Percentiles rank a stretch among this genome's conserved stretches.
These are phyloP conservation scores for Zonitis immaculata DNA, from an alignment of 2,888 invertebrate genomes.

Conservation along the genomic window DNA sequence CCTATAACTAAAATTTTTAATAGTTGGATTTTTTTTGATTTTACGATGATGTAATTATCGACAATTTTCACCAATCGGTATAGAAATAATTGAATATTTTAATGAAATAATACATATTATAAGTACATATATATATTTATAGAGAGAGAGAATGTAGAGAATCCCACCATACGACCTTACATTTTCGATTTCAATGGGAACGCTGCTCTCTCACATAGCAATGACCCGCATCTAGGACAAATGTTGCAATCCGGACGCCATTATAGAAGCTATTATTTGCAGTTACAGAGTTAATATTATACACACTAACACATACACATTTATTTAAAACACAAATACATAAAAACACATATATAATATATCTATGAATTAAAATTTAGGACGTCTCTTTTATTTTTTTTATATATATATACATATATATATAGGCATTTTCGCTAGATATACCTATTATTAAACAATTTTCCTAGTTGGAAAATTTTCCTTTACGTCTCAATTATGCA, in stretches of 20 bases:
- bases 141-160: constrained; percentile 30
- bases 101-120: too few relatives aligned
- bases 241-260: constrained; percentile 45
- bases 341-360: neutral
- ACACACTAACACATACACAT: constrained; percentile 6
- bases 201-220: constrained; percentile 48
- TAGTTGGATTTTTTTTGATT: too few relatives aligned
- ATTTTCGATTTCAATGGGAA: constrained; percentile 48
- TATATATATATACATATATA: too few relatives aligned
- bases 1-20: too few relatives aligned
- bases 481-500: neutral
- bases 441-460: too few relatives aligned
- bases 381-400: constrained; percentile 15
- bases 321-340: neutral
- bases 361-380: constrained; percentile 22
- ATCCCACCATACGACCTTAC: constrained; percentile 45
- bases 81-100: too few relatives aligned
- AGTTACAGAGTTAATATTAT: constrained; percentile 34
- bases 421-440: too few relatives aligned
- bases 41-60: constrained; percentile 11
- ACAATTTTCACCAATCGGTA: constrained; percentile 22
- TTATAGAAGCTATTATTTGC: constrained; percentile 31
- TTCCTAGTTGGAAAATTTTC: neutral
- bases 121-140: constrained; percentile 8
- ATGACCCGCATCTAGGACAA: constrained; percentile 51